phyloP scores from a whole-genome alignment of 1,140 invertebrate species.

The Conus betulinus region DNA sequence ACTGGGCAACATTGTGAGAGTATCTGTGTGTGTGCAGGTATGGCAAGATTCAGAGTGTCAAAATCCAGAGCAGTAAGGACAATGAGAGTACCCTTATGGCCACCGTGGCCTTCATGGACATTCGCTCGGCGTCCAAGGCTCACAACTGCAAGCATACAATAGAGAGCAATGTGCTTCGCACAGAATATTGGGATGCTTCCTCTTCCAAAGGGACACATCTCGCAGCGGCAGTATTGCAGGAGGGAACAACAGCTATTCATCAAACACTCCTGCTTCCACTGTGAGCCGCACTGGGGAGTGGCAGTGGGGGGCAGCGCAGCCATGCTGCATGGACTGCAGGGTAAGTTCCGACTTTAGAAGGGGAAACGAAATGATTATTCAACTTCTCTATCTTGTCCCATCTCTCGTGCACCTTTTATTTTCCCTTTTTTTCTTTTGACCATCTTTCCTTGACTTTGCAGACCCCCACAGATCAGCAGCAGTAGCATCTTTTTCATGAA shows the following conservation, averaged over 20 bases:
- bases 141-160: constrained; percentile 92
- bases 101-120: constrained; percentile 97
- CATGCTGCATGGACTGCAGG: constrained; percentile 31
- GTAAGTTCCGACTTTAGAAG: constrained; percentile 1
- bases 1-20: neutral
- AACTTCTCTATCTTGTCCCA: too few relatives aligned
- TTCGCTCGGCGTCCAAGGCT: constrained; percentile 95
- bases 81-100: constrained; percentile 83
- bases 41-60: constrained; percentile 97
- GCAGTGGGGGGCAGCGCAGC: neutral
- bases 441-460: neutral
- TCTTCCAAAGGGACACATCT: constrained; percentile 48
- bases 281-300: constrained; percentile 12
- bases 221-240: constrained; percentile 32
- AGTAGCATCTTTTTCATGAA: too few relatives aligned
- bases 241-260: constrained; percentile 13
- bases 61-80: constrained; percentile 83
- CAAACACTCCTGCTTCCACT: constrained; percentile 2
- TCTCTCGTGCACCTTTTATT: too few relatives aligned
- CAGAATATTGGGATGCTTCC: constrained; percentile 92
- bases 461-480: too few relatives aligned
- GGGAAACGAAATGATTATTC: neutral
- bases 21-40: constrained; percentile 82
- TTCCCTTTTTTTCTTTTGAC: neutral
- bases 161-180: constrained; percentile 89